Evolutionary conservation across 2,113 vertebrate genomes (phyloP), one percentile per base, ranked within the genome.

Genomic region (Lucifuga dentata): DNA sequence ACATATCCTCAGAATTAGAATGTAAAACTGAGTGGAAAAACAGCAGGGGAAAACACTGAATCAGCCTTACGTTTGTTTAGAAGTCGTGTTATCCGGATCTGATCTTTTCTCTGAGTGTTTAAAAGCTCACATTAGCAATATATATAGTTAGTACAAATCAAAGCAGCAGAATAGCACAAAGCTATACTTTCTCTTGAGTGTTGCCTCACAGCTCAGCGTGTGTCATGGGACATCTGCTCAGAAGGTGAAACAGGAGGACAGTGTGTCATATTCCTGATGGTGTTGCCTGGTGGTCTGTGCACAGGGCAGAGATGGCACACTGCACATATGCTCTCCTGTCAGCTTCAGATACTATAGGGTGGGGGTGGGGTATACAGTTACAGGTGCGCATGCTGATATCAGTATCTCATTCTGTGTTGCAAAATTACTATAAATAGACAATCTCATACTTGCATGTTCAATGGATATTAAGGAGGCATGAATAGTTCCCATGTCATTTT

Each of bases 301-400:
- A 48, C 38, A 40, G 65, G 63, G 65, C 74, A 66, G 61, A 58
- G 36, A 57, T 49, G 62, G 58, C 51, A 76, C 50, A 2, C 49
- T 10, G 49, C 35, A 45, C 51, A 65, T 73, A 32, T 56, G 78
- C 65, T 72, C 74, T 46, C 50, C 7, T 61, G 83, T 74, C 61
- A 61, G 73, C 57, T 52, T 43, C 60, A 77, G 61, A 63, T 29
- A 38, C 81, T 73, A 83, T 80, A 79, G 48, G 77, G 78, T 78
- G 86, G 80, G 13, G 40, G 5, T 24, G 41, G 5, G 26, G 21
- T 35, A 23, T 4, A 29, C 45, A 45, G 57, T 67, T 67, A 68
- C 77, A 85, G 78, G 67, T 88, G 73, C n/a, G n/a, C 51, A 85
- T 36, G n/a, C 46, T 17, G 46, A 79, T 29, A 7, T 29, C 26